Percentiles rank a stretch among this genome's conserved stretches.
These are phyloP conservation scores for Sarcophilus harrisii DNA, from an alignment of 2,797 vertebrate species.

Conservation along the genomic window DNA sequence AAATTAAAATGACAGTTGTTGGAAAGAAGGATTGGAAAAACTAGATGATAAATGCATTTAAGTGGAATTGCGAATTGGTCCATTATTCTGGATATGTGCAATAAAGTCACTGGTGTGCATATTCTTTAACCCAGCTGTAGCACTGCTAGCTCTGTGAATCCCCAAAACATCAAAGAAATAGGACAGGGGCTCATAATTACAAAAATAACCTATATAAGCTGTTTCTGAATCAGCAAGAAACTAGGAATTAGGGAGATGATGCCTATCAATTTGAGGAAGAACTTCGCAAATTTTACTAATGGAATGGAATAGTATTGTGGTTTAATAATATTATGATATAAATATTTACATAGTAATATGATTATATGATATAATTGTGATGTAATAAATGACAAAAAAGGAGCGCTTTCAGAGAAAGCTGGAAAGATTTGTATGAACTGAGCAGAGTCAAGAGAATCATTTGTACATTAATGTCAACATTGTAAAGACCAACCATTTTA, in stretches of 20 bases:
- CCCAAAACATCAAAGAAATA: background rate
- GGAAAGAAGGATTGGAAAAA: background rate
- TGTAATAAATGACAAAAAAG: no score
- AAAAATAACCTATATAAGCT: background rate
- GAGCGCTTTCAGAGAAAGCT: background rate
- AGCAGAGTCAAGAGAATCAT: background rate
- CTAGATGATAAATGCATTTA: background rate
- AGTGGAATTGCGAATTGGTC: background rate
- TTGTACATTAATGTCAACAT: background rate
- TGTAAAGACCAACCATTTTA: background rate
- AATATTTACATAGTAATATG: no score
- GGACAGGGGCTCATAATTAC: background rate
- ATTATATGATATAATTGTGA: no score
- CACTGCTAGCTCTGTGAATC: no score
- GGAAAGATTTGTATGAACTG: background rate
- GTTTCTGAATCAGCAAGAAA: background rate
- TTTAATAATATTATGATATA: background rate
- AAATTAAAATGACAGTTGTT: background rate
- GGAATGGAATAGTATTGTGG: background rate
- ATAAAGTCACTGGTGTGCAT: background rate
- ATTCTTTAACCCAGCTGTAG: background rate
- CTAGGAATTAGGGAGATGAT: background rate
- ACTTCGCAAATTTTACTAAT: background rate
- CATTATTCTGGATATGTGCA: no score
- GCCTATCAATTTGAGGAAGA: no score